A percentile compares a stretch with the other conserved stretches of the same genome.
phyloP scores from a whole-genome alignment of 2,113 vertebrate genomes.

The Parus major region DNA sequence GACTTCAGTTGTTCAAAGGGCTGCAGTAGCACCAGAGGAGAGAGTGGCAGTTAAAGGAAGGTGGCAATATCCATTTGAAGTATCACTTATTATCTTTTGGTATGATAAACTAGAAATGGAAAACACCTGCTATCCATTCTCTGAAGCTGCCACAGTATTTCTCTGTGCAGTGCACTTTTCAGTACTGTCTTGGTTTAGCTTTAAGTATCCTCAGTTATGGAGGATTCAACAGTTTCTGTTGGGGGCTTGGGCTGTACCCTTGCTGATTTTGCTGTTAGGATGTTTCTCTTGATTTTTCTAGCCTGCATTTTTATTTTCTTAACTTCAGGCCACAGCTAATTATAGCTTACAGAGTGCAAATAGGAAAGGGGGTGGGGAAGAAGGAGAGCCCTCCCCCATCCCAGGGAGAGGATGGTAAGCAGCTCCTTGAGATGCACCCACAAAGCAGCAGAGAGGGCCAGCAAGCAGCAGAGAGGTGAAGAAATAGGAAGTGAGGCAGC shows the following conservation, averaged over 20 bases:
- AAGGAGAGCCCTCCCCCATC: not conserved
- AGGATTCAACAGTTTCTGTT: not conserved
- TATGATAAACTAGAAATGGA: not conserved
- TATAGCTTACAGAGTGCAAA: not conserved
- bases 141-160: not conserved
- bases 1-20: not conserved
- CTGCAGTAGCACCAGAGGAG: not conserved
- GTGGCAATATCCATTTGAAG: not conserved
- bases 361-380: not conserved
- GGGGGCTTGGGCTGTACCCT: not conserved
- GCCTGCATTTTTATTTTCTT: conserved; percentile 6
- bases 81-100: not conserved
- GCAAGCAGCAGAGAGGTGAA: conserved; percentile 9
- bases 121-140: not conserved
- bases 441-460: not conserved
- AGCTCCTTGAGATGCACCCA: not conserved
- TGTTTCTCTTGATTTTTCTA: not conserved
- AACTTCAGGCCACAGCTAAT: not conserved
- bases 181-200: not conserved
- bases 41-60: not conserved
- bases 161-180: not conserved
- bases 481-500: conserved; percentile 58
- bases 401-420: not conserved
- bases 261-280: not conserved
- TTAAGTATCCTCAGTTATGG: not conserved